Evolutionary conservation across 2,888 invertebrate genomes (phyloP), one percentile per base, ranked within the genome.

Genomic region (Phalera bucephala): DNA sequence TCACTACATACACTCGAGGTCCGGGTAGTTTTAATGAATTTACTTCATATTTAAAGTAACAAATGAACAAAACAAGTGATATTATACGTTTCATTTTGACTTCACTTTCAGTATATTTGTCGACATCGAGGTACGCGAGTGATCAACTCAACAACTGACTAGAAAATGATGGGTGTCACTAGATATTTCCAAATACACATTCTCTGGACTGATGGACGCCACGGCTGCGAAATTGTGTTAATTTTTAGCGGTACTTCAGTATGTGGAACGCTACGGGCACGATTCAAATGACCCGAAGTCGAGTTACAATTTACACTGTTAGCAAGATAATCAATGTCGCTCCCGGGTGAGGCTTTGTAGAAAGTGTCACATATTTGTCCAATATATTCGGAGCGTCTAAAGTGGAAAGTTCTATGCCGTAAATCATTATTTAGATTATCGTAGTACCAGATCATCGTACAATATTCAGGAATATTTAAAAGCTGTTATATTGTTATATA

Each of bases 331-430:
- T 74, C 66, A 76, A 76, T 77, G 74, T 74, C 76, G 70, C 64
- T 62, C 63, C 64, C 57, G 44, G 52, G 50, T 51, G 45, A 56
- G 52, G 47, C 52, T 63, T 44, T 57, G 58, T 68, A 75, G 86
- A 88, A 87, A 89, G 87, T 87, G 82, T 85, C 70, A 80, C 82
- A 78, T 82, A 82, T 86, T 85, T 84, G 75, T 67, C 53, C 43
- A 80, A 76, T 42, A 68, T 63, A 77, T 83, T 81, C 63, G 37
- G 59, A 46, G 31, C 56, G 39, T 31, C 36, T 37, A 52, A 48
- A 54, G 54, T 55, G 39, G 58, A 71, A 67, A 69, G 55, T 55
- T 54, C 38, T 49, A 40, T 36, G 43, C 39, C 30, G 34, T 36
- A 33, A 15, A 29, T 28, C 26, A 40, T 35, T n/a, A n/a, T n/a